Percentiles rank a stretch among this genome's conserved stretches.
Conservation (phyloP, 2,797 vertebrate genomes). For the Rhabdophis nuchalis region DNA sequence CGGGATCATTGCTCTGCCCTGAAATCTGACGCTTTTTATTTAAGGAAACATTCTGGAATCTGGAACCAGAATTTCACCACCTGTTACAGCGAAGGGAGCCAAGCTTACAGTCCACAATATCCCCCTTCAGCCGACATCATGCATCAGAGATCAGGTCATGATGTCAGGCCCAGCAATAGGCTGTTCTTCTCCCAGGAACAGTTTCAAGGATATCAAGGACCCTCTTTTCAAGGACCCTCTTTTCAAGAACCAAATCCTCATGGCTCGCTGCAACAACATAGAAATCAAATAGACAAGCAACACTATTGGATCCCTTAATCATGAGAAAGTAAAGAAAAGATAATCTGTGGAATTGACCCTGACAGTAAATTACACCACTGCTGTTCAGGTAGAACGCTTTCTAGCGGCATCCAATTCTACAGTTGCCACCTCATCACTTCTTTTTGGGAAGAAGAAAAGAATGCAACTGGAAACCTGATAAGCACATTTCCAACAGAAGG, state of each 20-base stretch:
- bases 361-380: background rate
- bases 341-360: background rate
- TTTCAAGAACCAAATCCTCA: accelerated
- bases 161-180: background rate
- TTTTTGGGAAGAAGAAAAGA: background rate
- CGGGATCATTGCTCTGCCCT: background rate
- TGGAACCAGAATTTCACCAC: accelerated
- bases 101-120: accelerated
- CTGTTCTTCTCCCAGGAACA: accelerated
- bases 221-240: accelerated
- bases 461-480: background rate
- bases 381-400: background rate
- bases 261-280: accelerated
- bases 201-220: background rate
- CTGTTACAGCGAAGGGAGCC: accelerated
- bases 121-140: accelerated
- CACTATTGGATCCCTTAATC: background rate
- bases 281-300: background rate
- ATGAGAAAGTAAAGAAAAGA: background rate
- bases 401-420: background rate
- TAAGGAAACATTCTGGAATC: background rate
- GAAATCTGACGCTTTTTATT: background rate
- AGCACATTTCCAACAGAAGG: background rate
- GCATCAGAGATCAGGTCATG: accelerated
- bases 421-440: background rate